phyloP scores from a whole-genome alignment of 1,140 invertebrate species.

The Cepaea nemoralis region DNA sequence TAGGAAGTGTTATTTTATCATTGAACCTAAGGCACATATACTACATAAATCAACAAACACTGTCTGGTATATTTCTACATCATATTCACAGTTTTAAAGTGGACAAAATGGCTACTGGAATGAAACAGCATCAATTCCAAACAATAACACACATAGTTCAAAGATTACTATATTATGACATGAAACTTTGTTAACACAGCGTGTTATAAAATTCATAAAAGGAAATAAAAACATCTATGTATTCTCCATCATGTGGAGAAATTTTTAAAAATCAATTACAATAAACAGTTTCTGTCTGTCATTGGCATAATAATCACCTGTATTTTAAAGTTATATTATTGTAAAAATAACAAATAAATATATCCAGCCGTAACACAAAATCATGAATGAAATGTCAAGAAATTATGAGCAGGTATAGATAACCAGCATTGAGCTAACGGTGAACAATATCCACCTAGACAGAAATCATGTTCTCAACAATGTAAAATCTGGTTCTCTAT shows the following conservation, averaged over 20 bases:
- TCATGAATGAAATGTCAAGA: background rate
- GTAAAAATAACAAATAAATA: background rate
- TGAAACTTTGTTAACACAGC: background rate
- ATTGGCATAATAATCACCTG: background rate
- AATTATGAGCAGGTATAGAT: background rate
- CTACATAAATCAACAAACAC: background rate
- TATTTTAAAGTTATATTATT: background rate
- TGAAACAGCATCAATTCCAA: background rate
- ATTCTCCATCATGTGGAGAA: too few relatives aligned
- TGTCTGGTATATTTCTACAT: background rate
- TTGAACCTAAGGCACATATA: too few relatives aligned
- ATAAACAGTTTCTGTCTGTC: background rate
- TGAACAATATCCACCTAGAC: too few relatives aligned
- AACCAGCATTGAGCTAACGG: too few relatives aligned
- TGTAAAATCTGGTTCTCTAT: too few relatives aligned
- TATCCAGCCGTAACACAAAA: background rate
- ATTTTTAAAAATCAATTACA: background rate
- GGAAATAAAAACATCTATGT: too few relatives aligned
- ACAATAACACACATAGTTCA: background rate
- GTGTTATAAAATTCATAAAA: too few relatives aligned
- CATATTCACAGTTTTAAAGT: background rate
- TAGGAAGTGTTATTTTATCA: too few relatives aligned
- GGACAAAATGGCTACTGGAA: background rate
- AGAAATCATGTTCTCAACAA: too few relatives aligned
- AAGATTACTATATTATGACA: background rate